Evolutionary conservation across 1,140 invertebrate species (phyloP), one percentile per base, ranked within the genome.

Genomic region (Hestina assimilis): DNA sequence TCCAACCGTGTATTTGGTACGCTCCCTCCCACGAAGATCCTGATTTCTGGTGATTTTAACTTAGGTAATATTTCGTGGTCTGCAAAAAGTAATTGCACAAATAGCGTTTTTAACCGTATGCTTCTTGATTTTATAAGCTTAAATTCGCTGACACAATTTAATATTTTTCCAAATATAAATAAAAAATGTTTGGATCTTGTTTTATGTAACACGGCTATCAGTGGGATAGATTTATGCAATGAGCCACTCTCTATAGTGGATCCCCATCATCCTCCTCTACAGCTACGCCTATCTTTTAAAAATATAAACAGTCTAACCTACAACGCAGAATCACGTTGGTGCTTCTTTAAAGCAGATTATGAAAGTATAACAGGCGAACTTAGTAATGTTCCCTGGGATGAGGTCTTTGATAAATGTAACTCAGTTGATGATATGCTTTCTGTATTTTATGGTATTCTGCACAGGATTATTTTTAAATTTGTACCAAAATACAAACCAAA

Each of bases 31-130:
- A 14, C 24, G 7, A 38, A 42, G 7, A 6, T 52, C 20, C 9
- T 53, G 5, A 42, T 53, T 21, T 9, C 26, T 11, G 50, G 51
- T 19, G 51, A 53, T 31, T 53, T 53, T 12, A 53, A 53, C 21
- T 6, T 53, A 11, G 24, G 51, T 9, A 9, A 11, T 24, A 15
- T 52, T 3, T 17, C 35, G 4, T 52, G 24, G 46, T 12, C 2
- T n/a, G 8, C 41, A n/a, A 14, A 40, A 4, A n/a, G 21, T 20
- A 9, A 15, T 15, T 21, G 3, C 14, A 42, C 1, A n/a, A 29
- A 29, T 12, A 53, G 38, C 33, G 23, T 24, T 2, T 21, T 53
- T 1, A 14, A 21, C 5, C 24, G 17, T 21, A 26, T 11, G 9
- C 24, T 42, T 7, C 20, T 14, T 6, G 24, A 31, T n/a, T n/a